A percentile compares a stretch with the other conserved stretches of the same genome.
Conservation (phyloP, 2,888 invertebrate species). For the Torymus texanus region DNA sequence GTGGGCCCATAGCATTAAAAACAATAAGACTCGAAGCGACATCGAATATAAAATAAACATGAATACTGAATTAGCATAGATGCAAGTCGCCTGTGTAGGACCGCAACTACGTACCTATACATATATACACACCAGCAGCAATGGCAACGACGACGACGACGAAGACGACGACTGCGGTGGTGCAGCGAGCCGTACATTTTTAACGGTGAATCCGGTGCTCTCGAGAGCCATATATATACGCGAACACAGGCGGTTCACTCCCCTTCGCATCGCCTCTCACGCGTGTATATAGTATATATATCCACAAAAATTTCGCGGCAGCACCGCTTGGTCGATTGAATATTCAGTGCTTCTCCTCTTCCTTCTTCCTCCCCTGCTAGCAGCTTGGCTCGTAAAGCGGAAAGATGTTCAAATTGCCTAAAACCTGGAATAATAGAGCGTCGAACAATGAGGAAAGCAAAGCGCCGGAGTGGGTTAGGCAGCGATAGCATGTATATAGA, state of each 20-base stretch:
- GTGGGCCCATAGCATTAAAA: constrained; percentile 28
- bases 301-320: constrained; percentile 33
- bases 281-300: no score
- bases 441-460: constrained; percentile 37
- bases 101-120: background rate
- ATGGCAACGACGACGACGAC: no score
- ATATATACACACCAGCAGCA: background rate
- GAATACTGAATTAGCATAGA: constrained; percentile 44
- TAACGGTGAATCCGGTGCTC: constrained; percentile 20
- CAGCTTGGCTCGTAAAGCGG: constrained; percentile 22
- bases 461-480: constrained; percentile 48
- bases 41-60: constrained; percentile 42
- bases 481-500: constrained; percentile 3
- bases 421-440: constrained; percentile 43
- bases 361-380: background rate
- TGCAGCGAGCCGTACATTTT: constrained; percentile 44
- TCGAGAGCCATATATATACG: background rate
- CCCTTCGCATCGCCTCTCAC: constrained; percentile 11
- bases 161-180: constrained; percentile 16
- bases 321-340: constrained; percentile 31
- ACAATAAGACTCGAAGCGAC: constrained; percentile 39
- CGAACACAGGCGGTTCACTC: background rate
- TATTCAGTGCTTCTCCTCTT: constrained; percentile 27
- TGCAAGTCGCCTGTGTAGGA: constrained; percentile 17
- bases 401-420: constrained; percentile 28